phyloP scores from a whole-genome alignment of 2,797 vertebrate genomes.

The Phalloptychus januarius region DNA sequence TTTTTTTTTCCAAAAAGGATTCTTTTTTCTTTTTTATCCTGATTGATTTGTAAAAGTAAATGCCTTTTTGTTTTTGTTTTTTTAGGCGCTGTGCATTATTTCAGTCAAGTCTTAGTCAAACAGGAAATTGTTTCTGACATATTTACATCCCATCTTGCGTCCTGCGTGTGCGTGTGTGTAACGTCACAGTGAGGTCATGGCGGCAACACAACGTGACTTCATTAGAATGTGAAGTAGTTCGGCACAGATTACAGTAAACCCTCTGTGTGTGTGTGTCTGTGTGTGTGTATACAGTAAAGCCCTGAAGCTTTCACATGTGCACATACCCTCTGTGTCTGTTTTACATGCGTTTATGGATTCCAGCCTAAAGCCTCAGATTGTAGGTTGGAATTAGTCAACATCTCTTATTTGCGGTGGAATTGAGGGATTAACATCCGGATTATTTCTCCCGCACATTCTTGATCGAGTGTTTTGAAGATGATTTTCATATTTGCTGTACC shows the following conservation, averaged over 20 bases:
- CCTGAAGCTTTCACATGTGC: conserved; percentile 36
- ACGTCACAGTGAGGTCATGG: conserved; percentile 49
- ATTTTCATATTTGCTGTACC: background rate
- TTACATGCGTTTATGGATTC: conserved; percentile 53
- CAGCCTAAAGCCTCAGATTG: conserved; percentile 63
- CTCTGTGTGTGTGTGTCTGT: conserved; percentile 14
- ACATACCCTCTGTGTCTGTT: conserved; percentile 44
- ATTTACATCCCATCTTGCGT: background rate
- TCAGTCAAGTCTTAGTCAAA: background rate
- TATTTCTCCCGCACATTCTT: conserved; percentile 55
- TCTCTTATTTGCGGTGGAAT: conserved; percentile 52
- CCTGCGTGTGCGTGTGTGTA: conserved; percentile 12
- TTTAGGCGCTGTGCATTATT: background rate
- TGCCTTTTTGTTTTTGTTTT: too few species aligned
- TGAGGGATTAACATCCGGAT: conserved; percentile 66
- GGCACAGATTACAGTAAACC: conserved; percentile 68
- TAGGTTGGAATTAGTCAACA: conserved; percentile 68
- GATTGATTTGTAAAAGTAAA: background rate
- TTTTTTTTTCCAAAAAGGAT: background rate
- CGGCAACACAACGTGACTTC: conserved; percentile 48
- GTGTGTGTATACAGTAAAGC: conserved; percentile 32
- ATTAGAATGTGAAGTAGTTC: conserved; percentile 58
- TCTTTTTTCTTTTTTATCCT: background rate
- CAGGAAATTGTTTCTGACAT: conserved; percentile 5
- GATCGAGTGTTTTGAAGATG: conserved; percentile 30